phyloP scores from a whole-genome alignment of 2,888 invertebrate species.

The Blastobasis adustella region DNA sequence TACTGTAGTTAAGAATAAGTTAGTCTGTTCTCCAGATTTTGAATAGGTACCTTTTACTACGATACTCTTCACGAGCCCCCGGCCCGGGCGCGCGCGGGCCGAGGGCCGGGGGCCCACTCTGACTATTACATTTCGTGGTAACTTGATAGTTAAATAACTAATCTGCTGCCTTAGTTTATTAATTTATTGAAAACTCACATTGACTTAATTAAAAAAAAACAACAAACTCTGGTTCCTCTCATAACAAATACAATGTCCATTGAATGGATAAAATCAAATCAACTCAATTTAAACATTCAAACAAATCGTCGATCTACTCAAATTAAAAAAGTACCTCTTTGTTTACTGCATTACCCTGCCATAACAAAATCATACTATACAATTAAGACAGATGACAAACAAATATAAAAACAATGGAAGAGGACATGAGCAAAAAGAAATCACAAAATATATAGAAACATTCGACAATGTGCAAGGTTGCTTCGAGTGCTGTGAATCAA shows the following conservation, averaged over 20 bases:
- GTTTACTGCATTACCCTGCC: slow-evolving; percentile 73
- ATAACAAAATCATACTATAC: slow-evolving; percentile 69
- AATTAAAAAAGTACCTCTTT: slow-evolving; percentile 69
- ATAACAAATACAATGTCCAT: slow-evolving; percentile 70
- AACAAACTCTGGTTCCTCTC: slow-evolving; percentile 68
- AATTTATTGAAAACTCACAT: slow-evolving; percentile 42
- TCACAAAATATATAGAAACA: slow-evolving; percentile 59
- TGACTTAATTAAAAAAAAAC: slow-evolving; percentile 68
- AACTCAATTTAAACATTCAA: slow-evolving; percentile 72
- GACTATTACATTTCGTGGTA: slow-evolving; percentile 68
- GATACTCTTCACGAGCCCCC: slow-evolving; percentile 60
- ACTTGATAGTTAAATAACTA: slow-evolving; percentile 64
- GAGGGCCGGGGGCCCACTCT: slow-evolving; percentile 66
- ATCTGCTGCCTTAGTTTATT: slow-evolving; percentile 60
- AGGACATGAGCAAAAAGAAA: slow-evolving; percentile 68
- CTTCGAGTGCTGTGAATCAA: slow-evolving; percentile 29
- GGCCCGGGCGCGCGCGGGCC: slow-evolving; percentile 28
- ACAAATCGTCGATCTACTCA: slow-evolving; percentile 64
- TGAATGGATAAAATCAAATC: slow-evolving; percentile 69
- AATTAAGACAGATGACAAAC: slow-evolving; percentile 66
- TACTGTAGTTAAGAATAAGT: slow-evolving; percentile 51
- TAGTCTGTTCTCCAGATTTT: slow-evolving; percentile 70
- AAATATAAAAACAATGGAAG: slow-evolving; percentile 65
- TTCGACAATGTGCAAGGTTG: slow-evolving; percentile 49
- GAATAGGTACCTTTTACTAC: slow-evolving; percentile 73